Evolutionary conservation across 2,113 vertebrate genomes (phyloP), one percentile per base, ranked within the genome.

Genomic region (Bufo bufo): DNA sequence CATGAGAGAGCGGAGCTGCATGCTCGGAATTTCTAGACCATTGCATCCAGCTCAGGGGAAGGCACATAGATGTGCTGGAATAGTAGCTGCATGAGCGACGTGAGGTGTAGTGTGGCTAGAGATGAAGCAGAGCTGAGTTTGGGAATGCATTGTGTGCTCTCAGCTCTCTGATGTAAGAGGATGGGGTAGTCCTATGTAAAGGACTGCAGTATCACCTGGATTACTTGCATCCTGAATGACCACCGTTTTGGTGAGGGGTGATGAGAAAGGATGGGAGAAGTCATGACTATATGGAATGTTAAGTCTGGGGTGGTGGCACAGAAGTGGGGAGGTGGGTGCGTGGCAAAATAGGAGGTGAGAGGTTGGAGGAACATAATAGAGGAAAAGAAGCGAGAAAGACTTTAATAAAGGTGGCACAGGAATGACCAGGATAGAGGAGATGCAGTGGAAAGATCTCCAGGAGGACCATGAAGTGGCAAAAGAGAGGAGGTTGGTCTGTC

Each of bases 131-230:
- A 75, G 72, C 72, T 75, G 14, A 33, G 5, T 3, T 0, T 19
- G 71, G 17, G 16, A 49, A 17, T 43, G 5, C 3, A 19, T 49
- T 19, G 16, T 14, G 17, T 14, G 17, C 50, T 45, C 17, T 7
- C 19, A 17, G 71, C 3, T 75, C 6, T 74, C 71, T 74, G 71
- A 19, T 17, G 11, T 16, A 16, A 6, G 33, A 72, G 13, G 14
- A 74, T 16, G 43, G 69, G 33, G 71, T 10, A 50, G 72, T 75
- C 72, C 72, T 19, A 75, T 75, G 69, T 45, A 72, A 72, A 72
- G 0, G 33, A 43, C 3, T 9, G 6, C 49, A 2, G 8, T 7
- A 74, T 74, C 16, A 49, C 71, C n/a, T 49, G 47, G 16, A 74
- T 74, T 16, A 0, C 2, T 47, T 16, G 1, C 3, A 13, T 74